These are phyloP conservation scores for Agrypnus murinus DNA, from an alignment of 2,888 invertebrate genomes.

Conservation along the genomic window DNA sequence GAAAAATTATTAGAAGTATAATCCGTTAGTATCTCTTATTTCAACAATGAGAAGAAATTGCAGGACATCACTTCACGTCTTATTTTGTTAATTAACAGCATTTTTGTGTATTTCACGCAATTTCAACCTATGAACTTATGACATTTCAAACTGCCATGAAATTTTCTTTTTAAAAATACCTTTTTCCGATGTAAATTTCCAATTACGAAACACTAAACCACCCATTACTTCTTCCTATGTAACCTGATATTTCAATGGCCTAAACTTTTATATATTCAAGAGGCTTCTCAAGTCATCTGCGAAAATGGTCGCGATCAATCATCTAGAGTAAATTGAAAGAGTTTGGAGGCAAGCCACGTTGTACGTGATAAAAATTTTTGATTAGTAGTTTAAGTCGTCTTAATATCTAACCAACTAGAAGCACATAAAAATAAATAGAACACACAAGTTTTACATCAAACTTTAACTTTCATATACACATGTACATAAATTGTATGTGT, in stretches of 20 bases:
- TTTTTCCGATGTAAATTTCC: neutral
- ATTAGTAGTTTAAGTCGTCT: conserved; percentile 14
- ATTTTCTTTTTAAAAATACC: neutral
- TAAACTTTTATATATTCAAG: conserved; percentile 35
- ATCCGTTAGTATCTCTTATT: too few relatives aligned
- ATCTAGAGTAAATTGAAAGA: conserved; percentile 40
- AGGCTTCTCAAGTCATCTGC: conserved; percentile 38
- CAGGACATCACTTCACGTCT: too few relatives aligned
- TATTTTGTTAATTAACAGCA: too few relatives aligned
- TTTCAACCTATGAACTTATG: too few relatives aligned
- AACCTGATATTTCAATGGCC: conserved; percentile 39
- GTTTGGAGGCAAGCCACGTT: conserved; percentile 23
- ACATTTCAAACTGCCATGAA: too few relatives aligned
- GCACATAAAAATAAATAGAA: too few relatives aligned
- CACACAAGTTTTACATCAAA: too few relatives aligned
- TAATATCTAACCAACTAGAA: conserved; percentile 2
- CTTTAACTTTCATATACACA: too few relatives aligned
- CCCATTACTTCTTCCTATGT: conserved; percentile 39
- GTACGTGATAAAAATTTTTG: conserved; percentile 26
- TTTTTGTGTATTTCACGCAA: too few relatives aligned
- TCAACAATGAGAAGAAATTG: too few relatives aligned
- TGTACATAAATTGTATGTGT: too few relatives aligned
- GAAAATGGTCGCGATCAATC: conserved; percentile 45
- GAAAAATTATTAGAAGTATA: too few relatives aligned
- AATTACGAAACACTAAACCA: conserved; percentile 22